Base-by-base conservation (phyloP, 2,797 vertebrate species). In the Pseudochirops cupreus region DNA sequence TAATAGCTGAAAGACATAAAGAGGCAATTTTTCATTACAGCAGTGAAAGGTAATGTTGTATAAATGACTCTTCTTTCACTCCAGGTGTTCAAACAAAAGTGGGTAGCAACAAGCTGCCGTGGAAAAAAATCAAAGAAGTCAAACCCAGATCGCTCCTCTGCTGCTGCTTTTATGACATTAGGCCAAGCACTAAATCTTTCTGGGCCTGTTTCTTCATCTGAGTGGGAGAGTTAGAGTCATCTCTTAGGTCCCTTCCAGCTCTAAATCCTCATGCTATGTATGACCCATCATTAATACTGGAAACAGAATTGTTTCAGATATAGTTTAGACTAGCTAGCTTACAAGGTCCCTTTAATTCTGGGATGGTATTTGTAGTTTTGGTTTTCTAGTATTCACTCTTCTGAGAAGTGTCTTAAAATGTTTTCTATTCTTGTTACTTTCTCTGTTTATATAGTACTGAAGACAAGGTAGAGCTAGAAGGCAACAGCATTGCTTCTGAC, bases 361-460 rank as follows among this genome's bases (percentile, higher is more conserved):
- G 39, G 39, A 46, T 87, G 21, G 26, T 87, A 87, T 50, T 50
- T 50, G 0, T 24, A 52, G 89, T 2, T 28, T 11, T 46, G 28
- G n/a, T 16, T 57, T 14, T 91, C 46, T 53, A 9, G 82, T 14
- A 55, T 92, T 91, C 18, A 16, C 2, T 29, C 0, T 56, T 13
- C 62, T 0, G 21, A 52, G n/a, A 7, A 82, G 39, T 82, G 31
- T 91, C 54, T 52, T 50, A 4, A 18, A 26, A 16, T 18, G 0
- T 82, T 28, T 26, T 56, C 31, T 94, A 21, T 95, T 93, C 82
- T 92, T 0, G 0, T 52, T 96, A n/a, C 54, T 52, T 93, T 92
- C 56, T 62, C 0, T 95, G 95, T 95, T 95, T 96, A 0, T 97
- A 94, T 96, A 99, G 99, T 97, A 98, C 98, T 94, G 95, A 98